Conservation (phyloP, 2,113 vertebrate genomes). For the Piaya cayana region DNA sequence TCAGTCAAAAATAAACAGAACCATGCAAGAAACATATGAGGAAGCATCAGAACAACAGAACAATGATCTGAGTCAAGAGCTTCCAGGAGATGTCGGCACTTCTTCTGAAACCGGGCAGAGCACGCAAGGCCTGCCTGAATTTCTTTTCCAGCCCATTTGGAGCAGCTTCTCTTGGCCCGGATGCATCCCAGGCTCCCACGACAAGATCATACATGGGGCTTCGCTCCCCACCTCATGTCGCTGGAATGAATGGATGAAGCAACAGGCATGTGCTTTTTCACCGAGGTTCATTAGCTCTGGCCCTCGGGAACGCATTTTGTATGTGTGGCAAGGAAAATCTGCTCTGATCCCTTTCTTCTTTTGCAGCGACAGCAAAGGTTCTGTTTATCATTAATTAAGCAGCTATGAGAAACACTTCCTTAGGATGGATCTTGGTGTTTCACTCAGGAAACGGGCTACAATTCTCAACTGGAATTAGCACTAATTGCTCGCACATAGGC, state of each 20-base stretch:
- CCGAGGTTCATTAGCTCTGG: background rate
- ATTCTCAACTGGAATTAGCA: background rate
- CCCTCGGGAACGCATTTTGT: background rate
- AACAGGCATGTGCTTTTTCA: background rate
- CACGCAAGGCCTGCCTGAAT: background rate
- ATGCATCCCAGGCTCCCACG: background rate
- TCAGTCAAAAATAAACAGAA: background rate
- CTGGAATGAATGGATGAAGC: constrained; percentile 4
- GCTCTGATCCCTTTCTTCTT: background rate
- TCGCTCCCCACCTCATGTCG: background rate
- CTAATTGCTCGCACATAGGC: background rate
- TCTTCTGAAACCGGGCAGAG: background rate
- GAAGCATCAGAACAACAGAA: background rate
- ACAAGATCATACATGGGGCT: background rate
- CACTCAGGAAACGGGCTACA: background rate
- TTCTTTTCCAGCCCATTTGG: background rate
- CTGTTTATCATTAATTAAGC: constrained; percentile 19
- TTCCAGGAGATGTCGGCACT: constrained; percentile 16
- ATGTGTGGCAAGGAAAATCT: background rate
- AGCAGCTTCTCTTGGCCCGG: background rate
- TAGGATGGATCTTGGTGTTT: background rate
- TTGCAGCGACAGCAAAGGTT: background rate
- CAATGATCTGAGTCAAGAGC: background rate
- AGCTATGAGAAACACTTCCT: background rate
- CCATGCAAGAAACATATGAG: background rate